Base-by-base conservation (phyloP, 2,888 invertebrate species). In the Drosophila aldrichi region DNA sequence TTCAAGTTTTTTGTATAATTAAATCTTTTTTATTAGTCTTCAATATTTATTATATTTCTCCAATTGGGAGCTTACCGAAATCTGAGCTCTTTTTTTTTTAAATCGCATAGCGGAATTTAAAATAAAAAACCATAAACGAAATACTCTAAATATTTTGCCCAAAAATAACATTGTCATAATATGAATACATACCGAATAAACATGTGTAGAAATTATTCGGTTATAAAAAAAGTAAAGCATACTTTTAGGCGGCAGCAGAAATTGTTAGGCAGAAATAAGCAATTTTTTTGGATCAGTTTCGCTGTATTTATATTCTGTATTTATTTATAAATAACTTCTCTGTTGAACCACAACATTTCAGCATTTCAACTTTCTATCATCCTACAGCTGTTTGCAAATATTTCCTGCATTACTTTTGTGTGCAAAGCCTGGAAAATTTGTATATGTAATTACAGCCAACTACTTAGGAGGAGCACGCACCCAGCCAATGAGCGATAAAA, bases 201-300 rank as follows among this genome's bases (percentile, higher is more conserved):
- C 1, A n/a, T n/a, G 3, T 22, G 32, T 32, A 5, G 0, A 18
- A 10, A 38, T 38, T 18, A 18, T 29, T 29, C 3, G 10, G 22
- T 3, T 18, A 14, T 12, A 1, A 3, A 54, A 74, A 68, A 40
- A 25, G 36, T 6, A 29, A 48, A 51, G 81, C 83, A 77, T 86
- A 83, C 77, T 83, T 77, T 70, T 25, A 25, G 72, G 74, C 70
- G 9, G 18, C 25, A 1, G 0, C 3, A 14, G 29, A 71, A 69
- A 58, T 57, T 25, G n/a, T 14, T 20, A 7, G 0, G 25, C 25
- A 4, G 4, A 9, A 46, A 25, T 4, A 3, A 16, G 9, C 2
- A 5, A 5, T 29, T 48, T 1, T 6, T 29, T 18, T n/a, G 48
- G 6, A 1, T 2, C 6, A 48, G 6, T 29, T 48, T 29, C 25